phyloP scores from a whole-genome alignment of 2,113 vertebrate species.

The Ciconia boyciana region DNA sequence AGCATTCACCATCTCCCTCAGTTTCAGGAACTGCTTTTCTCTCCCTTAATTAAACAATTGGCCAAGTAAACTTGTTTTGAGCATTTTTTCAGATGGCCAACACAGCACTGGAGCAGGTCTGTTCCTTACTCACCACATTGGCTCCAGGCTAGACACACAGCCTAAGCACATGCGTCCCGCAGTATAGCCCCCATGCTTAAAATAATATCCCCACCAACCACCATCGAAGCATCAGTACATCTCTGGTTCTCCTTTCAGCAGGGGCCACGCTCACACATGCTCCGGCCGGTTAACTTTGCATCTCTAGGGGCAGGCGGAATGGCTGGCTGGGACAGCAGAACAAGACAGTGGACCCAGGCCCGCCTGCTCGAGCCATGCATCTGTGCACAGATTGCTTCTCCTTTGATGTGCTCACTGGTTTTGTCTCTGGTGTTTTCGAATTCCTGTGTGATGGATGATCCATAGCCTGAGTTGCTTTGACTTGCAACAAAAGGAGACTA shows the following conservation, averaged over 20 bases:
- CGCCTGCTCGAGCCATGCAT: not conserved
- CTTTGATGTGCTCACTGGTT: not conserved
- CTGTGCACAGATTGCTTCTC: not conserved
- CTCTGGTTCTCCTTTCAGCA: not conserved
- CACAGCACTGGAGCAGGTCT: not conserved
- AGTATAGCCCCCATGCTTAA: not conserved
- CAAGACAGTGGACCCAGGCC: not conserved
- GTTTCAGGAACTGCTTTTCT: not conserved
- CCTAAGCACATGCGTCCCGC: rapidly evolving
- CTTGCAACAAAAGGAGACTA: not conserved
- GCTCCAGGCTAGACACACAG: not conserved
- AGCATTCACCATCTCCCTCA: not conserved
- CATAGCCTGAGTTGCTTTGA: not conserved
- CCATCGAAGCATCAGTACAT: rapidly evolving
- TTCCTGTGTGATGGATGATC: not conserved
- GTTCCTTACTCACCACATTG: not conserved
- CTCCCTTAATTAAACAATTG: not conserved
- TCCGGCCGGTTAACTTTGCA: rapidly evolving
- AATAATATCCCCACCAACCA: not conserved
- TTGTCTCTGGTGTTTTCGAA: not conserved
- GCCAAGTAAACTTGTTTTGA: not conserved
- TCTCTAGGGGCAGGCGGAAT: not conserved
- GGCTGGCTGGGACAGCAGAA: not conserved
- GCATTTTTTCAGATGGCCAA: not conserved
- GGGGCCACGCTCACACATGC: not conserved